Evolutionary conservation across 2,113 vertebrate genomes (phyloP).

Genomic region (Gorsachius goisagi): DNA sequence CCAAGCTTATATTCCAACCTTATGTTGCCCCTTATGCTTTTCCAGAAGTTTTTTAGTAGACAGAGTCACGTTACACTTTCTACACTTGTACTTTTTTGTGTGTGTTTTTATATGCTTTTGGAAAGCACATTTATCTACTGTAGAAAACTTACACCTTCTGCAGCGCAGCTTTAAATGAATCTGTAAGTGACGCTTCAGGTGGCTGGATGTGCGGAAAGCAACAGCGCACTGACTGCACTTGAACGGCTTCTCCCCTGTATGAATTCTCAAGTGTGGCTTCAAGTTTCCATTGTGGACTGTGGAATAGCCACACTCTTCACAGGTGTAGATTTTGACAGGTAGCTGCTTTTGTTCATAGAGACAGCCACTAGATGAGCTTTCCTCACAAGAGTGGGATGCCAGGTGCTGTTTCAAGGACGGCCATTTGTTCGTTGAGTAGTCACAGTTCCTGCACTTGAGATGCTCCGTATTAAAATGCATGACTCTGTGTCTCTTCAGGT

Average conservation of each 20-base stretch:
- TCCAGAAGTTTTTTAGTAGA: not conserved
- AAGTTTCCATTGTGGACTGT: slow-evolving; percentile 18
- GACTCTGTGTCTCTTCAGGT: slow-evolving; percentile 39
- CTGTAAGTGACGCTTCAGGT: slow-evolving; percentile 48
- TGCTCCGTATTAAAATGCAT: not conserved
- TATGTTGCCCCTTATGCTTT: not conserved
- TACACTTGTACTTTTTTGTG: not conserved
- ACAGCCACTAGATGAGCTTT: not conserved
- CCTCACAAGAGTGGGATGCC: not conserved
- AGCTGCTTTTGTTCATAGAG: not conserved
- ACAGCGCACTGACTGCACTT: not conserved
- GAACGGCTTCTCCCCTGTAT: slow-evolving; percentile 50
- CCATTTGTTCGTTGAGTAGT: slow-evolving; percentile 39
- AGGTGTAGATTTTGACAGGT: not conserved
- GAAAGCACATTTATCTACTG: not conserved
- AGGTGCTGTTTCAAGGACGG: slow-evolving; percentile 30
- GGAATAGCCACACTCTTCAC: slow-evolving; percentile 49
- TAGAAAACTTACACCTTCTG: slow-evolving; percentile 14
- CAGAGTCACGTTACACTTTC: not conserved
- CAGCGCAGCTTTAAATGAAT: not conserved
- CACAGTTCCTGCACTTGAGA: slow-evolving; percentile 30
- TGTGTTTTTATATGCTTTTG: not conserved
- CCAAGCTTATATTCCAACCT: not conserved
- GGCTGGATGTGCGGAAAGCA: slow-evolving; percentile 59
- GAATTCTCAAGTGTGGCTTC: slow-evolving; percentile 38